phyloP scores from a whole-genome alignment of 2,797 vertebrate species.

The Oceanodroma leucorhoa region DNA sequence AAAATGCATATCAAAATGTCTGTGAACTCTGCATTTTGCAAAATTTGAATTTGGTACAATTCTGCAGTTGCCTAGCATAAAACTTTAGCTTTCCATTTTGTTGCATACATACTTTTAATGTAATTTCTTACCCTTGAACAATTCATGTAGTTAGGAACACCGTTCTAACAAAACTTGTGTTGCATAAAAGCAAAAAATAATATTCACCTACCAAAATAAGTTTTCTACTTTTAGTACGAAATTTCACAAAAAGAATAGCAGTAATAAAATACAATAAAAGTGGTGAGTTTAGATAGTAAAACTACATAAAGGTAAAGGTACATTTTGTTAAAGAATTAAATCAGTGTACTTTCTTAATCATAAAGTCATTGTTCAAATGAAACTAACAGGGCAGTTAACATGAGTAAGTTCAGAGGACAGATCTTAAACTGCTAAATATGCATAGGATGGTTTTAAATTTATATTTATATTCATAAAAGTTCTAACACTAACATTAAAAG shows the following conservation, averaged over 20 bases:
- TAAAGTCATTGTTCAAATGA: not conserved
- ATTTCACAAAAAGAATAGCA: not conserved
- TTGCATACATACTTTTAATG: not conserved
- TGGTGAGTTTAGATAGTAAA: not conserved
- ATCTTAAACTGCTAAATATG: not conserved
- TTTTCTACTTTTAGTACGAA: not conserved
- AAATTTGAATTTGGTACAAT: constrained; percentile 18
- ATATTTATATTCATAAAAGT: not conserved
- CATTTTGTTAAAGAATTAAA: not conserved
- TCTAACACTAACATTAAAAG: not conserved
- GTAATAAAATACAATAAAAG: not conserved
- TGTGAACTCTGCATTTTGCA: constrained; percentile 58
- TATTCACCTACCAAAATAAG: not conserved
- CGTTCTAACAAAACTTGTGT: not conserved
- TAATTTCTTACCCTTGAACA: not conserved
- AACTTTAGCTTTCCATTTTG: not conserved
- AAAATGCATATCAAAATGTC: not conserved
- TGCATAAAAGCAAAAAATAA: not conserved
- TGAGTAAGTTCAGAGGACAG: not conserved
- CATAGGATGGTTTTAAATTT: not conserved
- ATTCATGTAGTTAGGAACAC: not conserved
- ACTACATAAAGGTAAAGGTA: not conserved
- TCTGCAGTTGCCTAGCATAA: not conserved
- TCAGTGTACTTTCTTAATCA: not conserved
- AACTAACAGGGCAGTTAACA: not conserved